These are phyloP conservation scores for Origma solitaria DNA, from an alignment of 2,113 vertebrate genomes.

Conservation along the genomic window DNA sequence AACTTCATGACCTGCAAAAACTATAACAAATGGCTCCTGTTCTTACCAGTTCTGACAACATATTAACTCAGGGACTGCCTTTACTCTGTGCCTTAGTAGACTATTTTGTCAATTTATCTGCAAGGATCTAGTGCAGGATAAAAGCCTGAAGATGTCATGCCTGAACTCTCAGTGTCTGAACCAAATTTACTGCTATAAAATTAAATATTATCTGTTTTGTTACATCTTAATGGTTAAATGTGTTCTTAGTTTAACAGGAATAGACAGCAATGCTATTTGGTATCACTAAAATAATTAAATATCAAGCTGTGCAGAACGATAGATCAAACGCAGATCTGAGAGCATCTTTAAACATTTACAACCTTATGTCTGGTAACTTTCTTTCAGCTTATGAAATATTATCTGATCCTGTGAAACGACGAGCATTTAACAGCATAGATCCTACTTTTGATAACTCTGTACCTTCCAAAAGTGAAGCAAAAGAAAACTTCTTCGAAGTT, in stretches of 20 bases:
- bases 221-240: not conserved
- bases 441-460: constrained; percentile 93
- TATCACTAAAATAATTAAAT: not conserved
- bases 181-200: not conserved
- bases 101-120: not conserved
- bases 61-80: not conserved
- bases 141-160: not conserved
- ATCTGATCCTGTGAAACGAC: constrained; percentile 90
- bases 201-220: not conserved
- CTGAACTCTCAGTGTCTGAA: not conserved
- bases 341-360: not conserved
- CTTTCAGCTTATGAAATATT: constrained; percentile 90
- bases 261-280: not conserved
- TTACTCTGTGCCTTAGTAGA: not conserved
- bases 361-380: not conserved
- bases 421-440: constrained; percentile 98
- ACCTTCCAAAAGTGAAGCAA: constrained; percentile 92
- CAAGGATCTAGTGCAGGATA: not conserved
- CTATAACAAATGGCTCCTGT: not conserved
- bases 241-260: not conserved
- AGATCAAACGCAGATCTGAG: not conserved
- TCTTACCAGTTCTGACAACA: not conserved
- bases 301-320: not conserved
- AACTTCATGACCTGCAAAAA: not conserved
- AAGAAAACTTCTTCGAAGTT: constrained; percentile 92